phyloP scores from a whole-genome alignment of 2,888 invertebrate genomes.

The Axea sp. region DNA sequence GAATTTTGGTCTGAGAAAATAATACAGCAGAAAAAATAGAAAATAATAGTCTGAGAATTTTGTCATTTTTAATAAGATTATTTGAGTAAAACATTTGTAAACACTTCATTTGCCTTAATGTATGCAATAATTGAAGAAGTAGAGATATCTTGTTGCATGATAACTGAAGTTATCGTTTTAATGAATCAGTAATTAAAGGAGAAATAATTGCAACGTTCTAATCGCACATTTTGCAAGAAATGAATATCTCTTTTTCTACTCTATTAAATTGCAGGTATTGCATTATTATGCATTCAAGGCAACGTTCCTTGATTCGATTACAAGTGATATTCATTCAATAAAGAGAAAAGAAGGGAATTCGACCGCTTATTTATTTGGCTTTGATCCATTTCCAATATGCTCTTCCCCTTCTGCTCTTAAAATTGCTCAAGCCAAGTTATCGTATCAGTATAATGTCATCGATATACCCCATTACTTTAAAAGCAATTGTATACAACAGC shows the following conservation, averaged over 20 bases:
- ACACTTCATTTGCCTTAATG: too few relatives aligned
- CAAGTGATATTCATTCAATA: constrained; percentile 45
- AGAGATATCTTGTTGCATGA: too few relatives aligned
- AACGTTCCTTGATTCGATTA: constrained; percentile 45
- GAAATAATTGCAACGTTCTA: constrained; percentile 38
- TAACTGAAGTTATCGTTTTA: too few relatives aligned
- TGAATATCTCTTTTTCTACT: constrained; percentile 35
- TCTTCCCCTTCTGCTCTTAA: constrained; percentile 15
- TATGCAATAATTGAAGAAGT: too few relatives aligned
- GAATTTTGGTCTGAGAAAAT: too few relatives aligned
- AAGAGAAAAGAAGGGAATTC: constrained; percentile 22
- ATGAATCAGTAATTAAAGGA: too few relatives aligned
- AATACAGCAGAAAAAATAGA: too few relatives aligned
- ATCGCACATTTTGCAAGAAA: constrained; percentile 12
- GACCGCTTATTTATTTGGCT: constrained; percentile 36
- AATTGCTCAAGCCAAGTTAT: constrained; percentile 26
- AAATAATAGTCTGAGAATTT: too few relatives aligned
- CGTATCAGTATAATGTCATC: constrained; percentile 9
- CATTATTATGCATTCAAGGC: constrained; percentile 41
- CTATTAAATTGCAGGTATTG: constrained; percentile 22
- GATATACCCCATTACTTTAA: constrained; percentile 9
- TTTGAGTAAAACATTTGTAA: too few relatives aligned
- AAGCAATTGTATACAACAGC: not conserved
- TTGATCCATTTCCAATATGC: constrained; percentile 44
- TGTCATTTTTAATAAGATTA: too few relatives aligned